A percentile compares a stretch with the other conserved stretches of the same genome.
These are phyloP conservation scores for Papilio protenor DNA, from an alignment of 2,888 invertebrate genomes.

Conservation along the genomic window DNA sequence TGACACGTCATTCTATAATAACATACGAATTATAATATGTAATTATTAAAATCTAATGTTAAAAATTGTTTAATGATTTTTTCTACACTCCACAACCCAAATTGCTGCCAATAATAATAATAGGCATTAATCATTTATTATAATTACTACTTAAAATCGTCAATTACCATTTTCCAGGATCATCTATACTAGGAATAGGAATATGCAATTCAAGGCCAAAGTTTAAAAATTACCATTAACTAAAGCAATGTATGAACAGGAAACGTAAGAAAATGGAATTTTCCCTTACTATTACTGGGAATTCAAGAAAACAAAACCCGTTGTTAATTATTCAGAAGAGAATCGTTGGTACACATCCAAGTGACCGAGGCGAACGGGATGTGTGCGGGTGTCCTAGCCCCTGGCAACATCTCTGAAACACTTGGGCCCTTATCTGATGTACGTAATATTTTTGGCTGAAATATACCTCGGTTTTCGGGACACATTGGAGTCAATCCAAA, in stretches of 20 bases:
- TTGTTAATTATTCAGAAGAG: not conserved
- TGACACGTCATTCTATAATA: conserved; percentile 42
- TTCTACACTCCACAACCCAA: not conserved
- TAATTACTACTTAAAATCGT: not conserved
- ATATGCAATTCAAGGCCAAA: not conserved
- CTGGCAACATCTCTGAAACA: conserved; percentile 38
- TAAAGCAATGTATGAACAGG: not conserved
- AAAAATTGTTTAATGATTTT: not conserved
- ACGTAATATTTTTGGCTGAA: conserved; percentile 37
- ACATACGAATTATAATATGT: not conserved
- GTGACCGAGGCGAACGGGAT: not conserved
- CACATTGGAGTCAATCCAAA: conserved; percentile 36
- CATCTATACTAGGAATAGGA: not conserved
- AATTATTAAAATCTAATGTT: not conserved
- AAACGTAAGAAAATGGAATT: not conserved
- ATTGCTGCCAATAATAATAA: not conserved
- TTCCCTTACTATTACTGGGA: not conserved
- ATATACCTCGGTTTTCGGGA: conserved; percentile 21
- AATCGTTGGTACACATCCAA: conserved; percentile 18
- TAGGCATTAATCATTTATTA: not conserved
- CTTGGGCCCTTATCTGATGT: conserved; percentile 41
- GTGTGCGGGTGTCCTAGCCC: not conserved
- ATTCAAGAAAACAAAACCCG: not conserved
- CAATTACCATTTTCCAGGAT: not conserved
- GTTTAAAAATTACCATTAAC: not conserved